Evolutionary conservation across 2,888 invertebrate genomes (phyloP), one percentile per base, ranked within the genome.

Genomic region (Drosophila gaucha): DNA sequence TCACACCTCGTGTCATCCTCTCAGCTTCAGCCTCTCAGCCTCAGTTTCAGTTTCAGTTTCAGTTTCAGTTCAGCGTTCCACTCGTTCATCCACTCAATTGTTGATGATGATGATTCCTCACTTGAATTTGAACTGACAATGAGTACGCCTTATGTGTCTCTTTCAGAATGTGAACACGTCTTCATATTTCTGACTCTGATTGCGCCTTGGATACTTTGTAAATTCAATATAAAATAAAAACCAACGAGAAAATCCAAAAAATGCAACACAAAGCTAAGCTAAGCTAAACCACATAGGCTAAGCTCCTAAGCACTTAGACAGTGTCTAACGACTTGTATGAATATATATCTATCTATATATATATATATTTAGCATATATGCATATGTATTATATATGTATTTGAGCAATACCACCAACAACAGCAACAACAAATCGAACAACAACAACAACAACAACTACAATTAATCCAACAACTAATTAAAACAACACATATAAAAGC

Each of bases 161-260:
- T 90, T 90, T 90, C 90, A 90, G 90, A 90, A 90, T 88, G 86
- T 89, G 90, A 90, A 90, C 83, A 87, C 85, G 79, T 77, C 85
- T 87, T 90, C 89, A 90, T 90, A 89, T 86, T 90, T 90, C 90
- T 90, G 90, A 90, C 89, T 87, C 83, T 89, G 90, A 89, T 90
- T 76, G 89, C 86, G 89, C 87, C 89, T 82, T 90, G 90, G 90
- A 90, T 89, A 86, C 41, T 63, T 76, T 85, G 84, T 79, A 79
- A 62, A 74, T 57, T 51, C 49, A 46, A 31, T n/a, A 50, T 46
- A 50, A 26, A 62, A 39, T 54, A 26, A 67, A 57, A 50, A 24
- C 41, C 30, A 30, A 30, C 8, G 10, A 3, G 20, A 46, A 39
- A 49, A 33, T 16, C 50, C 10, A 67, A 31, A 44, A 12, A 28